Evolutionary conservation across 2,888 invertebrate genomes (phyloP).

Genomic region (Clunio marinus): DNA sequence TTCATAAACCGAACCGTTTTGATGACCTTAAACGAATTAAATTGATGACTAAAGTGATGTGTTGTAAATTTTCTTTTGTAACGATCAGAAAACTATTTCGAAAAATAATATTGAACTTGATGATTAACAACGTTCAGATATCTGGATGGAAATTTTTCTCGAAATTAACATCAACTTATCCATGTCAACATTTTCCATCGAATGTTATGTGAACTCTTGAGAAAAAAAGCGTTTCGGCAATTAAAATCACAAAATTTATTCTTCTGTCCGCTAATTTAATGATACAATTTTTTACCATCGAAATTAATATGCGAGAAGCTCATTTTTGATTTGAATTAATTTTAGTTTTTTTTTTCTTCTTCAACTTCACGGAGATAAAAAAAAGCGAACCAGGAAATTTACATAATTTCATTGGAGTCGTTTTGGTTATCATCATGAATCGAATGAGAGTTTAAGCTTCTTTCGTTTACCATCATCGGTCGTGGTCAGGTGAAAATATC

Average conservation of each 20-base stretch:
- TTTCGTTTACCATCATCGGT: not conserved
- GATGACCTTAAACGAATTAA: conserved; percentile 35
- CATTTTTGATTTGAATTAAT: not conserved
- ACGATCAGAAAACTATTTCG: not conserved
- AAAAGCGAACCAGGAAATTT: not conserved
- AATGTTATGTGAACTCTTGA: no score
- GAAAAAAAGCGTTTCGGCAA: no score
- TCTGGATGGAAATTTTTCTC: no score
- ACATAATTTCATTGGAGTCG: not conserved
- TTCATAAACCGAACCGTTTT: conserved; percentile 29
- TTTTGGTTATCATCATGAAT: not conserved
- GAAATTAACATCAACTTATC: no score
- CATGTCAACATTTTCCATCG: no score
- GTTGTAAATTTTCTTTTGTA: not conserved
- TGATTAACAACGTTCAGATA: no score
- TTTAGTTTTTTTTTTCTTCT: not conserved
- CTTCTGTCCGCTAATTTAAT: conserved; percentile 6
- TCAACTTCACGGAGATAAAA: not conserved
- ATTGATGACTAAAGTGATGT: conserved; percentile 8
- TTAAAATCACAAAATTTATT: not conserved
- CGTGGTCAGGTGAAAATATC: conserved; percentile 1
- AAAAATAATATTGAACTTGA: not conserved
- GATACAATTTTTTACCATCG: not conserved
- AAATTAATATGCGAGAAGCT: not conserved
- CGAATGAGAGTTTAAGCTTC: not conserved